Evolutionary conservation across 2,113 vertebrate genomes (phyloP).

Genomic region (Platanista minor): DNA sequence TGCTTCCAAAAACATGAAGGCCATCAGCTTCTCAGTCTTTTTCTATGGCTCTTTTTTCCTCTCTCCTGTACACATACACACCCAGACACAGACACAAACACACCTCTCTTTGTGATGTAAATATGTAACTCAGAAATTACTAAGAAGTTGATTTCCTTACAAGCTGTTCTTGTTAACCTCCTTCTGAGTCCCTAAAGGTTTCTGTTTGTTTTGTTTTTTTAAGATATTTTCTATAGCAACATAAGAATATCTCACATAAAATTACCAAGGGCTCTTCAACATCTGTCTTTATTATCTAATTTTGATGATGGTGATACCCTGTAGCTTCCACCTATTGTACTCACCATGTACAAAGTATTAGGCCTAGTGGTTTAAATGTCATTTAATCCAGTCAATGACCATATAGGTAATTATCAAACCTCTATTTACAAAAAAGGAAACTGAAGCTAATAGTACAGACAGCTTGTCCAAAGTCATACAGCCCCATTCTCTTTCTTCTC

Average conservation of each 20-base stretch:
- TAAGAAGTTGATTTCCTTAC: not conserved
- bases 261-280: not conserved
- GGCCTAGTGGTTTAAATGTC: not conserved
- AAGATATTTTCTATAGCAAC: not conserved
- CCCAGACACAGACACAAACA: not conserved
- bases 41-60: not conserved
- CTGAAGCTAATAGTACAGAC: not conserved
- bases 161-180: not conserved
- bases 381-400: not conserved
- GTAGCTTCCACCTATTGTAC: not conserved
- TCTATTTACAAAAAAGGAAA: not conserved
- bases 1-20: not conserved
- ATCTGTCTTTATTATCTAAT: not conserved
- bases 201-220: not conserved
- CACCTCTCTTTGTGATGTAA: not conserved
- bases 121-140: not conserved
- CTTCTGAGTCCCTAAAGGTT: not conserved
- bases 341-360: not conserved
- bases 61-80: fast-evolving
- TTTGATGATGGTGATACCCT: not conserved
- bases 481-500: not conserved
- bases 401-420: not conserved
- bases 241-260: not conserved
- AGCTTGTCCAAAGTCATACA: not conserved
- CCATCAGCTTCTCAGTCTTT: not conserved